Percentiles rank a stretch among this genome's conserved stretches.
phyloP scores from a whole-genome alignment of 1,140 invertebrate genomes.

The Rhyzopertha dominica region DNA sequence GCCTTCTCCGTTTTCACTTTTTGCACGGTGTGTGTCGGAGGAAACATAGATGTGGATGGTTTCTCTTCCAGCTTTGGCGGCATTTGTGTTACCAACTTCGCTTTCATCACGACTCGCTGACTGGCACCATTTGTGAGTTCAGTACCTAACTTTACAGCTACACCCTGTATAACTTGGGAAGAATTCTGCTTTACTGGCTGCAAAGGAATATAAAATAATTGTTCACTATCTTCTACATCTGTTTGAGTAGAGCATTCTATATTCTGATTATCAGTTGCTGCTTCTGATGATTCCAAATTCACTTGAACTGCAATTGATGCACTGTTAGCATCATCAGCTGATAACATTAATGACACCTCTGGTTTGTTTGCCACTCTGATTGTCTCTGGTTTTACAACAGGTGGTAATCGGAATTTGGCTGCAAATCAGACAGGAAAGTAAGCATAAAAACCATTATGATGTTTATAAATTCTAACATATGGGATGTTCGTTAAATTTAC shows the following conservation, averaged over 20 bases:
- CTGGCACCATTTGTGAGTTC: slow-evolving; percentile 58
- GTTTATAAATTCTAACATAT: too few species aligned
- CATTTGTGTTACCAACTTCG: slow-evolving; percentile 63
- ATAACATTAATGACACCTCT: slow-evolving; percentile 20
- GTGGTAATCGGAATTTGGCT: slow-evolving; percentile 23
- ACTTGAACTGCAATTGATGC: slow-evolving; percentile 58
- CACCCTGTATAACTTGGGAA: slow-evolving; percentile 58
- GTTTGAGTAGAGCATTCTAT: slow-evolving; percentile 53
- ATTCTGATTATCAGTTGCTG: background rate
- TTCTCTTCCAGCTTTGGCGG: slow-evolving; percentile 42
- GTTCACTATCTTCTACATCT: slow-evolving; percentile 49
- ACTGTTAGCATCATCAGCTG: slow-evolving; percentile 34
- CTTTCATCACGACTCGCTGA: slow-evolving; percentile 59
- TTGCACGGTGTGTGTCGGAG: slow-evolving; percentile 54
- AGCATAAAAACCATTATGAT: too few species aligned
- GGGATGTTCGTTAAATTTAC: too few species aligned
- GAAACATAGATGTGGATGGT: slow-evolving; percentile 46
- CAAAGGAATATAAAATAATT: slow-evolving; percentile 66
- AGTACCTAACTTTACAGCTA: slow-evolving; percentile 58
- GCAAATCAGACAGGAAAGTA: slow-evolving; percentile 5
- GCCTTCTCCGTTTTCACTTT: slow-evolving; percentile 30
- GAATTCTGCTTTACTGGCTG: slow-evolving; percentile 50
- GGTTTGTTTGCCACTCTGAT: slow-evolving; percentile 12
- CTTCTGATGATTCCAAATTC: slow-evolving; percentile 44
- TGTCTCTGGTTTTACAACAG: slow-evolving; percentile 6